Percentiles rank a stretch among this genome's conserved stretches.
Conservation (phyloP, 2,797 vertebrate species). For the Molothrus aeneus region DNA sequence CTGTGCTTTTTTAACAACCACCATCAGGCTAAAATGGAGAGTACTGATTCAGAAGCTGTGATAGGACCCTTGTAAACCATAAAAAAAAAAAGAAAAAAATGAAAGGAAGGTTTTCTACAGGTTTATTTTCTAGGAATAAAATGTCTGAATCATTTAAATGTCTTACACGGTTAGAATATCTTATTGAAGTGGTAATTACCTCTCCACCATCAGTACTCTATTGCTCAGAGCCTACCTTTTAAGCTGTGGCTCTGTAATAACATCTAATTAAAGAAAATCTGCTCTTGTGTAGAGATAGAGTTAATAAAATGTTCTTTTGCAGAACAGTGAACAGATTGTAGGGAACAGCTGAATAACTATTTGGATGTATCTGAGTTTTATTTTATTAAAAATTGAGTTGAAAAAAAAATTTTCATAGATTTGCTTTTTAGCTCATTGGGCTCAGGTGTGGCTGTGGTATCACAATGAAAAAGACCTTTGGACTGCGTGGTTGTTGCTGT, state of each 20-base stretch:
- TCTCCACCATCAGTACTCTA: background rate
- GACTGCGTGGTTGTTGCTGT: background rate
- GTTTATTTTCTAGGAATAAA: background rate
- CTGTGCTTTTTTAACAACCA: background rate
- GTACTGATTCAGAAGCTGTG: background rate
- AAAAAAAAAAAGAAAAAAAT: fast-evolving
- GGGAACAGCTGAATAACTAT: background rate
- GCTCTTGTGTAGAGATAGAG: background rate
- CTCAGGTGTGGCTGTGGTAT: background rate
- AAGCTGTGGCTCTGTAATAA: background rate
- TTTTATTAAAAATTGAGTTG: background rate
- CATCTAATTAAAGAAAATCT: background rate
- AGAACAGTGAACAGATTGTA: background rate
- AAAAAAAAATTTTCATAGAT: background rate
- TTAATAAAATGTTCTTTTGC: background rate
- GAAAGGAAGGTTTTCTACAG: background rate
- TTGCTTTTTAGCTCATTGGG: background rate
- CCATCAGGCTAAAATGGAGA: background rate
- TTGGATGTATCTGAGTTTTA: background rate
- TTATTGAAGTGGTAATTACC: background rate
- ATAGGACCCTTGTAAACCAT: background rate
- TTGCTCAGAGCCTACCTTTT: background rate
- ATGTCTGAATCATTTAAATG: background rate
- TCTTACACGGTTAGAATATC: background rate
- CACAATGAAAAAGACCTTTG: constrained; percentile 57